Percentiles rank a stretch among this genome's conserved stretches.
Evolutionary conservation across 1,140 invertebrate genomes (phyloP).

Genomic region (Cyrtorhinus lividipennis): DNA sequence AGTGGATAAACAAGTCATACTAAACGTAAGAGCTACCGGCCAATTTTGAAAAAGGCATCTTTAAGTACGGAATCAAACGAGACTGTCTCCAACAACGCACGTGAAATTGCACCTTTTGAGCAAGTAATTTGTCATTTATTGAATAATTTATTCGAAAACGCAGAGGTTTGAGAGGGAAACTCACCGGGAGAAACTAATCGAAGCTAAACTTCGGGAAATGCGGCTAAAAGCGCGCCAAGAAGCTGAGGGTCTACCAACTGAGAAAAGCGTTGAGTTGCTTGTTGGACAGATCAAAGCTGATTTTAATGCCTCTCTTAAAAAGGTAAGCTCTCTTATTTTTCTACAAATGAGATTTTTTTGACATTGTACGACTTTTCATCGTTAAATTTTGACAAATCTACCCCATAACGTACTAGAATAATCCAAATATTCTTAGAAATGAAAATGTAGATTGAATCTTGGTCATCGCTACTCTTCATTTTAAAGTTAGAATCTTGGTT

Average conservation of each 20-base stretch:
- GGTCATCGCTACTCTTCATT: no score
- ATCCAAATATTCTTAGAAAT: no score
- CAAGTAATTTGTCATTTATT: no score
- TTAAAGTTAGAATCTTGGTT: no score
- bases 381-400: no score
- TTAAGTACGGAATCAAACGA: no score
- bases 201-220: slow-evolving; percentile 17
- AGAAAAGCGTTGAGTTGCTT: not conserved
- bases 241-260: not conserved
- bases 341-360: no score
- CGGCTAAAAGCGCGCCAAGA: slow-evolving; percentile 10
- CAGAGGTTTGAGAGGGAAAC: slow-evolving; percentile 14
- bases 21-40: not conserved
- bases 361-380: no score
- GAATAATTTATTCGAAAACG: not conserved
- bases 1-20: slow-evolving; percentile 1
- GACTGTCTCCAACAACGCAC: no score
- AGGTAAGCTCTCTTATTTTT: not conserved
- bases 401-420: no score
- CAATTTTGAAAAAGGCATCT: not conserved
- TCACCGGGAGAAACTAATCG: slow-evolving; percentile 14
- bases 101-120: no score
- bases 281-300: not conserved
- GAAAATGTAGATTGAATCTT: no score
- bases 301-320: not conserved